Percentiles rank a stretch among this genome's conserved stretches.
phyloP scores from a whole-genome alignment of 2,797 vertebrate species.

The Premnoplex brunnescens region DNA sequence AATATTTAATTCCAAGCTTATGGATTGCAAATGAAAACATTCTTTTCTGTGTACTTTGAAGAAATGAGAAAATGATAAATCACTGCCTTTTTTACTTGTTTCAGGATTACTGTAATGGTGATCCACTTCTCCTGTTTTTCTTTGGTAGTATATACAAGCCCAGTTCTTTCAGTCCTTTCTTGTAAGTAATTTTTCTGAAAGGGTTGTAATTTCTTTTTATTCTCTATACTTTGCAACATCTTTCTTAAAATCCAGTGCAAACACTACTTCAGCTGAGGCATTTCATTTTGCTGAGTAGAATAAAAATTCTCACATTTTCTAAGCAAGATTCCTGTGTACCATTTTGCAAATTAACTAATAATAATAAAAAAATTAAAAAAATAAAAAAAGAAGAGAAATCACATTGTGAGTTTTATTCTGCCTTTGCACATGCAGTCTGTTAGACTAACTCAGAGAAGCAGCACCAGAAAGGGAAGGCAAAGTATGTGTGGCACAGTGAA shows the following conservation, averaged over 20 bases:
- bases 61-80: constrained; percentile 12
- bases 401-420: background rate
- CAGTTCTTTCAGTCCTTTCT: background rate
- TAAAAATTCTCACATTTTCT: background rate
- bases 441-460: background rate
- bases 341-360: background rate
- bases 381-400: background rate
- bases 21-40: background rate
- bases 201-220: background rate
- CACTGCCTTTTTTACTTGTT: background rate
- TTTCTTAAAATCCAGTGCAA: constrained; percentile 14
- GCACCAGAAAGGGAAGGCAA: background rate
- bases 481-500: background rate
- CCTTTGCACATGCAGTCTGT: background rate
- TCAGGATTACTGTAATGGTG: constrained; percentile 1
- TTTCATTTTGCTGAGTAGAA: background rate
- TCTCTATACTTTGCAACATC: background rate
- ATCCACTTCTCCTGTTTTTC: background rate
- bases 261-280: background rate
- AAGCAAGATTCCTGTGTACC: background rate
- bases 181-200: background rate
- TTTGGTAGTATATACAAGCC: background rate
- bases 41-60: background rate
- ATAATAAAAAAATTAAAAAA: background rate
- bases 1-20: background rate